Evolutionary conservation across 2,113 vertebrate species (phyloP).

Genomic region (Gymnobelideus leadbeateri): DNA sequence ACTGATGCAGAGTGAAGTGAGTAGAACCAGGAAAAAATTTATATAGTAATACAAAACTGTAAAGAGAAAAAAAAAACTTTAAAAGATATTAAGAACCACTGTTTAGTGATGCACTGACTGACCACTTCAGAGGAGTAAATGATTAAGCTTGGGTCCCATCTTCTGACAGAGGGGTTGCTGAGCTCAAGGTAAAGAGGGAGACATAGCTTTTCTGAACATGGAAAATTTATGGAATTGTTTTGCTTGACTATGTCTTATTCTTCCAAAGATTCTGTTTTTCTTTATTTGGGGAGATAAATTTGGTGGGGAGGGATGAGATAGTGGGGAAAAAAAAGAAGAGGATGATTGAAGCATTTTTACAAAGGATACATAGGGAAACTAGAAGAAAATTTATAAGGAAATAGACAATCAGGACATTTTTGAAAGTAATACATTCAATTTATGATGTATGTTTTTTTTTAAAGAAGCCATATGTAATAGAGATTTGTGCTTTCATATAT

Average conservation of each 20-base stretch:
- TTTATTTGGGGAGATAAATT: background rate
- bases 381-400: background rate
- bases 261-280: background rate
- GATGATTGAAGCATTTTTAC: background rate
- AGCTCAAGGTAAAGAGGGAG: background rate
- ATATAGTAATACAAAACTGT: background rate
- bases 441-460: background rate
- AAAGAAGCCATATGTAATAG: background rate
- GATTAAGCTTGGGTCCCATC: background rate
- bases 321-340: background rate
- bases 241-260: background rate
- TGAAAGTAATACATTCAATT: background rate
- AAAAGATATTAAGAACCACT: background rate
- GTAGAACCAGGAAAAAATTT: background rate
- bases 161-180: background rate
- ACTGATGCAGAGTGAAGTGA: background rate
- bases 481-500: background rate
- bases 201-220: background rate
- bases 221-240: background rate
- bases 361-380: background rate
- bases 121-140: background rate
- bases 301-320: background rate
- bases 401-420: background rate
- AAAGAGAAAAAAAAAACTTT: background rate
- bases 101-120: background rate